phyloP scores from a whole-genome alignment of 2,888 invertebrate genomes.

The Drosophila quinaria region DNA sequence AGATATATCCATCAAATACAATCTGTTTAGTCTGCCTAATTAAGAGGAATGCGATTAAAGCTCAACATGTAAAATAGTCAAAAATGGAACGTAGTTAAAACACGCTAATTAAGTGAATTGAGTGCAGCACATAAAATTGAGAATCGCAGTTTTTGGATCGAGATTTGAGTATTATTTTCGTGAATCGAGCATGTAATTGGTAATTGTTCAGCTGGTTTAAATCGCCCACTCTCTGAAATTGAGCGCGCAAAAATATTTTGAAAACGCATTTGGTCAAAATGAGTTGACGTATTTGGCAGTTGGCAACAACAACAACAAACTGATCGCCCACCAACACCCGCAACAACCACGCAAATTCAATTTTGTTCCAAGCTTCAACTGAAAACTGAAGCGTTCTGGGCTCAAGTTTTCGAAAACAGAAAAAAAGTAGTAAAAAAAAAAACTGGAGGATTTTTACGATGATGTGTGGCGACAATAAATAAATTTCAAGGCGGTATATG shows the following conservation, averaged over 20 bases:
- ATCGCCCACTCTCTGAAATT: conserved; percentile 47
- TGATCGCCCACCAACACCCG: conserved; percentile 53
- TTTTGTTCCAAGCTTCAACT: conserved; percentile 9
- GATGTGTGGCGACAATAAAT: conserved; percentile 37
- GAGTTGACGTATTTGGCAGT: conserved; percentile 70
- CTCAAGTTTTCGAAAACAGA: conserved; percentile 18
- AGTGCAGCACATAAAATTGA: conserved; percentile 23
- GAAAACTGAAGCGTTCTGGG: conserved; percentile 56
- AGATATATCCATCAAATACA: background rate
- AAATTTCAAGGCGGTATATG: conserved; percentile 60
- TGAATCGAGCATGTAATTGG: conserved; percentile 18
- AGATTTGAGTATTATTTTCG: conserved; percentile 3
- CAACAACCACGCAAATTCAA: conserved; percentile 40
- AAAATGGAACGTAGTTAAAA: background rate
- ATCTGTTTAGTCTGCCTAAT: background rate
- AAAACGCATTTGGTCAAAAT: conserved; percentile 75
- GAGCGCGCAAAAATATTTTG: conserved; percentile 33
- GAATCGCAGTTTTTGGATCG: conserved; percentile 11
- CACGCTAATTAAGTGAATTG: conserved; percentile 25
- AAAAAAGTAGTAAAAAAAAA: conserved; percentile 24
- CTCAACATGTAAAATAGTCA: background rate
- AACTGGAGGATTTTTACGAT: conserved; percentile 66
- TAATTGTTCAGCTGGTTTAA: conserved; percentile 32
- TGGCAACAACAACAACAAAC: conserved; percentile 25
- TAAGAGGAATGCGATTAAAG: conserved; percentile 4